These are phyloP conservation scores for Therioaphis trifolii DNA, from an alignment of 2,888 invertebrate genomes.

Conservation along the genomic window DNA sequence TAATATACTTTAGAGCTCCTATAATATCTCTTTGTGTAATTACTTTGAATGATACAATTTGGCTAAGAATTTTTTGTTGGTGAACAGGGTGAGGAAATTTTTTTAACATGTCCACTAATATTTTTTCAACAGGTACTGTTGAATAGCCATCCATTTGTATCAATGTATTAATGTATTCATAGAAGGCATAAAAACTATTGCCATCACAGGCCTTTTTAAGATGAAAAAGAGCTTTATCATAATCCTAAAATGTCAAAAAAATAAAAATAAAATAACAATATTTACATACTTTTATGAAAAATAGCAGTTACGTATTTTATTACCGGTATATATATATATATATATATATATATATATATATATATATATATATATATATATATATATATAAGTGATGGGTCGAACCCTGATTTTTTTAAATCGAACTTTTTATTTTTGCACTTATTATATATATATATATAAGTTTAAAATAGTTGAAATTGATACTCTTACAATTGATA, in stretches of 20 bases:
- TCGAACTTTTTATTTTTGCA: too few relatives aligned
- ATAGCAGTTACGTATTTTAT: too few relatives aligned
- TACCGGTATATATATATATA: too few relatives aligned
- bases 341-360: too few relatives aligned
- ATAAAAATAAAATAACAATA: conserved; percentile 1
- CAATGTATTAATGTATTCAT: conserved; percentile 39
- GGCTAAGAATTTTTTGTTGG: conserved; percentile 41
- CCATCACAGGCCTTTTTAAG: conserved; percentile 24
- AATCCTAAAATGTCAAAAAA: conserved; percentile 44
- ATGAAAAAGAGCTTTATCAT: conserved; percentile 10
- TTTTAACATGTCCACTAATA: conserved; percentile 38
- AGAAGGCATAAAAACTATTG: conserved; percentile 37
- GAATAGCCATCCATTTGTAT: background rate
- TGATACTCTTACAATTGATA: too few relatives aligned
- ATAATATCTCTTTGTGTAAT: conserved; percentile 17
- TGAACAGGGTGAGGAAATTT: conserved; percentile 37
- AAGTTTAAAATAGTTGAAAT: too few relatives aligned
- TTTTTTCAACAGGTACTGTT: conserved; percentile 18
- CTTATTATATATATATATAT: too few relatives aligned
- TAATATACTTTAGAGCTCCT: conserved; percentile 22
- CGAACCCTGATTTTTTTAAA: too few relatives aligned
- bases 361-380: too few relatives aligned
- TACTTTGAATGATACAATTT: conserved; percentile 36
- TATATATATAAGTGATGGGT: too few relatives aligned
- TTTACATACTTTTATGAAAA: too few relatives aligned